Percentiles rank a stretch among this genome's conserved stretches.
Evolutionary conservation across 1,140 invertebrate genomes (phyloP).

Genomic region (Trachelipus rathkii): DNA sequence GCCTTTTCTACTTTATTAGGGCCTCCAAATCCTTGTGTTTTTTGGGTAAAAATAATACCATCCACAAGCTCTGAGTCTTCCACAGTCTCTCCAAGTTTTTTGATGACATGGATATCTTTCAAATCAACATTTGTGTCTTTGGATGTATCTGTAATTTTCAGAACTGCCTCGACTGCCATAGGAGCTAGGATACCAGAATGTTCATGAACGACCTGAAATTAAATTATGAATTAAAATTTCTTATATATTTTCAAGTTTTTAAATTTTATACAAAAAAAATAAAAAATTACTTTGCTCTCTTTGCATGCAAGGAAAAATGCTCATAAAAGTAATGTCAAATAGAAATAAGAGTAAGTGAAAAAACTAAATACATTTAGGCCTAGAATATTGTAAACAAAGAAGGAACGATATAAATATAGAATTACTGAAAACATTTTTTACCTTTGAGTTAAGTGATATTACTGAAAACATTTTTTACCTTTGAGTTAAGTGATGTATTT

Average conservation of each 20-base stretch:
- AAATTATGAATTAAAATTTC: too few relatives aligned
- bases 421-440: not conserved
- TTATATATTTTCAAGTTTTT: too few relatives aligned
- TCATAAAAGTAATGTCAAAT: conserved; percentile 18
- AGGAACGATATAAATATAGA: conserved; percentile 31
- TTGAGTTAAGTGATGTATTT: conserved; percentile 95
- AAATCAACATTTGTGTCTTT: conserved; percentile 65
- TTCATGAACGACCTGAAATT: conserved; percentile 81
- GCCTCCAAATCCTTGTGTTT: conserved; percentile 81
- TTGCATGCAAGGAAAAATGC: not conserved
- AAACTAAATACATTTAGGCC: conserved; percentile 13
- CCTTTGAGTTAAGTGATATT: too few relatives aligned
- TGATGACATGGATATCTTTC: conserved; percentile 90
- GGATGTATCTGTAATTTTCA: conserved; percentile 72
- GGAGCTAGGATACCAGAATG: conserved; percentile 91
- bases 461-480: conserved; percentile 60
- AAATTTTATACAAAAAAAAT: too few relatives aligned
- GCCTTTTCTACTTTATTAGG: conserved; percentile 93
- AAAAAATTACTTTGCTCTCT: too few relatives aligned
- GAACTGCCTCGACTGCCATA: conserved; percentile 93
- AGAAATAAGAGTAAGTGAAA: conserved; percentile 22
- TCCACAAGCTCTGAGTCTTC: conserved; percentile 96
- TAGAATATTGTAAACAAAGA: not conserved
- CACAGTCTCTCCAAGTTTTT: conserved; percentile 92
- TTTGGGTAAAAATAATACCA: conserved; percentile 89